These are phyloP conservation scores for Tridacna crocea DNA, from an alignment of 2,888 invertebrate genomes.

Conservation along the genomic window DNA sequence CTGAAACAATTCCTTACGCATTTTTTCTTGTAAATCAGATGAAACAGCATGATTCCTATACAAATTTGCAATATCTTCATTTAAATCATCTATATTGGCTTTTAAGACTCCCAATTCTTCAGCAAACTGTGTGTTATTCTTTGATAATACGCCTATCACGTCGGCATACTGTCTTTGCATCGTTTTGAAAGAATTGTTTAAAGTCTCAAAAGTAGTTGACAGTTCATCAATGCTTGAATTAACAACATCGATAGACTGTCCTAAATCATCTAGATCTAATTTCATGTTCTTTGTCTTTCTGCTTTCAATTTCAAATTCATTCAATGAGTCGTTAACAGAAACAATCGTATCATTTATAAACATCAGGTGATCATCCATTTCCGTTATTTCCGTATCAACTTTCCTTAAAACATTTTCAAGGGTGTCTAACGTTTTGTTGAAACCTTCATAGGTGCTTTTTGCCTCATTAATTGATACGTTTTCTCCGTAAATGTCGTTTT, in stretches of 20 bases:
- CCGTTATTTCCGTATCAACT: slow-evolving; percentile 44
- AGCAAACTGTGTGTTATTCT: slow-evolving; percentile 40
- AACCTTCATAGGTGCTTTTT: slow-evolving; percentile 29
- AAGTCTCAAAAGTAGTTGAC: neutral
- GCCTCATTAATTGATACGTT: slow-evolving; percentile 45
- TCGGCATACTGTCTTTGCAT: slow-evolving; percentile 45
- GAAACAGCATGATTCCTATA: neutral
- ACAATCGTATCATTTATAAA: slow-evolving; percentile 46
- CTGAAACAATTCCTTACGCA: slow-evolving; percentile 43
- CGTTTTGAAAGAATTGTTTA: slow-evolving; percentile 34
- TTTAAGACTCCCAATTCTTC: neutral
- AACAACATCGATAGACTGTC: slow-evolving; percentile 25
- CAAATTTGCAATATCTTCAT: neutral
- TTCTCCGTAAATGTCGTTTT: slow-evolving; percentile 31
- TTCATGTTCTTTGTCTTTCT: slow-evolving; percentile 26
- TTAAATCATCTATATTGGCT: neutral
- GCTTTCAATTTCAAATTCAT: slow-evolving; percentile 41
- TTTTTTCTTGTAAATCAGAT: slow-evolving; percentile 22
- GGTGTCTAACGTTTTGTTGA: slow-evolving; percentile 43
- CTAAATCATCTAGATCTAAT: slow-evolving; percentile 31
- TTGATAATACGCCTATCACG: slow-evolving; percentile 37
- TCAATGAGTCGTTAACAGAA: slow-evolving; percentile 37
- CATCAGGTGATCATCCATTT: slow-evolving; percentile 48
- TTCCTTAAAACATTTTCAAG: slow-evolving; percentile 46
- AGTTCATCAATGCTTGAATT: slow-evolving; percentile 24